Conservation (phyloP, 2,113 vertebrate species). For the Phaethornis superciliosus region DNA sequence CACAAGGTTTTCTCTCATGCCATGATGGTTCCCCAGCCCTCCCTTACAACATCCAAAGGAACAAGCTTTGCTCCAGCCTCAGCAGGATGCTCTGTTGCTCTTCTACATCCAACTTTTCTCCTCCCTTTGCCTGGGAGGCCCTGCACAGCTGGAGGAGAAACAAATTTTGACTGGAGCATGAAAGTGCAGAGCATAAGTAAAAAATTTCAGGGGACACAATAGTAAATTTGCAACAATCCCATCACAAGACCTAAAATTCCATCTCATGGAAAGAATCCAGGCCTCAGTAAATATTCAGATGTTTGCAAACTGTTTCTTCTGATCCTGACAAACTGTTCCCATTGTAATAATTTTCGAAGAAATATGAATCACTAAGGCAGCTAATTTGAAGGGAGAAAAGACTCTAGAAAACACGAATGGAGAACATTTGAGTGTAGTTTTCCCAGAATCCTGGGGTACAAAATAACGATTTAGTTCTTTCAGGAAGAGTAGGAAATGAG, state of each 20-base stretch:
- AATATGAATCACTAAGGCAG: neutral
- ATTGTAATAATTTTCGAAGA: neutral
- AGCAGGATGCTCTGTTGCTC: neutral
- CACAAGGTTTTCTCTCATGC: neutral
- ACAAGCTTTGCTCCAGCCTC: neutral
- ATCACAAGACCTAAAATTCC: neutral
- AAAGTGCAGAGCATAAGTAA: neutral
- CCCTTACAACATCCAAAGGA: neutral
- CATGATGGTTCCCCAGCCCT: rapidly evolving
- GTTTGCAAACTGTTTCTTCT: neutral
- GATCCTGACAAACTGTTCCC: neutral
- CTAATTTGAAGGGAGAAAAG: neutral
- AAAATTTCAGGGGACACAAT: neutral
- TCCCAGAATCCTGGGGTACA: neutral
- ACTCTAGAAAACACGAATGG: neutral
- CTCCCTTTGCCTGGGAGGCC: neutral
- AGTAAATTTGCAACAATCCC: neutral
- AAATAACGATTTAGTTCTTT: neutral
- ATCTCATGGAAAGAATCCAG: neutral
- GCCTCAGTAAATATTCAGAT: neutral
- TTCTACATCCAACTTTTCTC: neutral
- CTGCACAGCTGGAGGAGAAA: neutral
- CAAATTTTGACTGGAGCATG: rapidly evolving
- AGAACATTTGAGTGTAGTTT: neutral
- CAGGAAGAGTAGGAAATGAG: neutral